Percentiles rank a stretch among this genome's conserved stretches.
These are phyloP conservation scores for Ondatra zibethicus DNA, from an alignment of 2,113 vertebrate species.

Conservation along the genomic window DNA sequence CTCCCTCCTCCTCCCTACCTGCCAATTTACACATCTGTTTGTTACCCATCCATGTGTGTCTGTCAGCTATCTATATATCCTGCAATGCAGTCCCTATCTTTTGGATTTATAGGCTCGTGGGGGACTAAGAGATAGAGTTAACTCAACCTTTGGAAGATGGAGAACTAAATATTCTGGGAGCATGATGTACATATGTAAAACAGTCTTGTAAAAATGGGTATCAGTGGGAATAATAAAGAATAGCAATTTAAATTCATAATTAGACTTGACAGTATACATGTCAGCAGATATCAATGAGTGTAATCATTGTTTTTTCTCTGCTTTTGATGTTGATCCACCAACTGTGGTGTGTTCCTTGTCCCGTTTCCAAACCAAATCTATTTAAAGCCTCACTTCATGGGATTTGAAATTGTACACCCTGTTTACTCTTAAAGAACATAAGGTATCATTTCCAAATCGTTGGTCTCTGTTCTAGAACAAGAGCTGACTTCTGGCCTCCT, in stretches of 20 bases:
- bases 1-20: too few relatives aligned
- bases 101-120: not conserved
- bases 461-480: conserved; percentile 53
- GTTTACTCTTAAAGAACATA: conserved; percentile 65
- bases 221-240: conserved; percentile 62
- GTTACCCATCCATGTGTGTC: not conserved
- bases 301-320: conserved; percentile 73
- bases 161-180: conserved; percentile 10
- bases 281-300: conserved; percentile 71
- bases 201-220: conserved; percentile 59
- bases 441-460: conserved; percentile 68
- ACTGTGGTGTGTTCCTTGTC: conserved; percentile 67
- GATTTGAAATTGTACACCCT: conserved; percentile 76
- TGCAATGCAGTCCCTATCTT: not conserved
- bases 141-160: conserved; percentile 4
- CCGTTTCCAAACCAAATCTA: conserved; percentile 78
- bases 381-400: conserved; percentile 76
- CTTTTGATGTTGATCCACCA: conserved; percentile 47
- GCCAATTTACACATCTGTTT: not conserved
- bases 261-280: conserved; percentile 65
- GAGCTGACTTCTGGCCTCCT: conserved; percentile 57
- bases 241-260: conserved; percentile 71
- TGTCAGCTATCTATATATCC: not conserved
- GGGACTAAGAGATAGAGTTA: not conserved
- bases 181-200: conserved; percentile 38